These are phyloP conservation scores for Petrolisthes manimaculis DNA, from an alignment of 2,888 invertebrate genomes.

Conservation along the genomic window DNA sequence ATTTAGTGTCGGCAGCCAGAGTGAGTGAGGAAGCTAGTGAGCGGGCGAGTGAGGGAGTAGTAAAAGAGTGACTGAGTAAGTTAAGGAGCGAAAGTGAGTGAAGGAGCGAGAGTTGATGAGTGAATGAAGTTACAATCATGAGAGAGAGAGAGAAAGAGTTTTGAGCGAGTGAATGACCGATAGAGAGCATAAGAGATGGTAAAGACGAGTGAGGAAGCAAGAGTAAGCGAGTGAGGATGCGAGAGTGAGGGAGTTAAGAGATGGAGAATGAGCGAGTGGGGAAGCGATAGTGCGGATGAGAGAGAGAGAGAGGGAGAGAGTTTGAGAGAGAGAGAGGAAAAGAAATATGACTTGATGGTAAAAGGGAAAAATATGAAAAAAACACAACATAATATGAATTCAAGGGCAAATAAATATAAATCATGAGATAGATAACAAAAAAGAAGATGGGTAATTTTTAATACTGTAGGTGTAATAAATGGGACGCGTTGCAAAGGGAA, in stretches of 20 bases:
- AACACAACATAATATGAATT: too few species aligned
- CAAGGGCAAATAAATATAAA: too few species aligned
- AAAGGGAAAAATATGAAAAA: neutral
- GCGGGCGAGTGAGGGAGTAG: neutral
- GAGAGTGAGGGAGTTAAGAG: neutral
- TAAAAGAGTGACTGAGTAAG: neutral
- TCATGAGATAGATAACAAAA: too few species aligned
- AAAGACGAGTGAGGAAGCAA: neutral
- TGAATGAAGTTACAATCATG: neutral
- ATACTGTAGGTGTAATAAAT: too few species aligned
- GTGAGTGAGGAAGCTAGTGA: neutral
- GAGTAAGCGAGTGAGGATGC: neutral
- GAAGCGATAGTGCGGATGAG: neutral
- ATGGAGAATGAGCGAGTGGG: neutral
- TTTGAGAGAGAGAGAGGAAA: neutral
- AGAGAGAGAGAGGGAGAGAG: neutral
- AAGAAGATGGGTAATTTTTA: too few species aligned
- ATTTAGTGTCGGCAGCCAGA: slow-evolving; percentile 40
- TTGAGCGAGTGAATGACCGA: neutral
- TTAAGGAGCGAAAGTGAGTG: neutral
- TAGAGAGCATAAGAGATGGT: neutral
- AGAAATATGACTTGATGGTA: neutral
- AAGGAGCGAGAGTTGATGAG: neutral
- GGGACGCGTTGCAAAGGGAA: too few species aligned
- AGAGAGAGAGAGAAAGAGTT: neutral